phyloP scores from a whole-genome alignment of 2,797 vertebrate genomes.

The Sebastolobus altivelis region DNA sequence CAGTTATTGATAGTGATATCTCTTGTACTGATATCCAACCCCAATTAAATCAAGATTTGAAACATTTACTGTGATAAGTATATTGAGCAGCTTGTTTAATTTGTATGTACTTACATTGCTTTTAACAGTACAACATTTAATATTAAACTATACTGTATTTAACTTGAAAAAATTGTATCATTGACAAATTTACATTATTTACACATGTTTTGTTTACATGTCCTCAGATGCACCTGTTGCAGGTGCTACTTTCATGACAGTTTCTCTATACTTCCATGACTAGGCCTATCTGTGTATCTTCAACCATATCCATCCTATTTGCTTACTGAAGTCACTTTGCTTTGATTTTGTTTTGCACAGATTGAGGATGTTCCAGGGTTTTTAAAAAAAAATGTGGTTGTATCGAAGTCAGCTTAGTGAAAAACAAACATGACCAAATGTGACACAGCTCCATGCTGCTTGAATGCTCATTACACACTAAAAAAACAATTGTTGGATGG shows the following conservation, averaged over 20 bases:
- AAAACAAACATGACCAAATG: neutral
- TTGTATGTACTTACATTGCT: neutral
- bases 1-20: neutral
- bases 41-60: neutral
- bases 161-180: neutral
- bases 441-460: neutral
- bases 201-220: neutral
- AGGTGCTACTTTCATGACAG: neutral
- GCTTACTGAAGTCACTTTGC: neutral
- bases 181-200: neutral
- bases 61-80: neutral
- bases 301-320: neutral
- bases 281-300: neutral
- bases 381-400: neutral
- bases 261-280: neutral
- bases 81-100: neutral
- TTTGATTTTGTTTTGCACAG: neutral
- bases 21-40: neutral
- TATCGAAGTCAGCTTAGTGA: neutral
- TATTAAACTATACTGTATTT: neutral
- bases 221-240: neutral
- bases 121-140: neutral
- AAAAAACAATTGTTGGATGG: neutral
- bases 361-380: neutral
- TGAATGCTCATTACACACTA: neutral